Percentiles rank a stretch among this genome's conserved stretches.
phyloP scores from a whole-genome alignment of 2,113 vertebrate species.

The Leptodactylus fuscus region DNA sequence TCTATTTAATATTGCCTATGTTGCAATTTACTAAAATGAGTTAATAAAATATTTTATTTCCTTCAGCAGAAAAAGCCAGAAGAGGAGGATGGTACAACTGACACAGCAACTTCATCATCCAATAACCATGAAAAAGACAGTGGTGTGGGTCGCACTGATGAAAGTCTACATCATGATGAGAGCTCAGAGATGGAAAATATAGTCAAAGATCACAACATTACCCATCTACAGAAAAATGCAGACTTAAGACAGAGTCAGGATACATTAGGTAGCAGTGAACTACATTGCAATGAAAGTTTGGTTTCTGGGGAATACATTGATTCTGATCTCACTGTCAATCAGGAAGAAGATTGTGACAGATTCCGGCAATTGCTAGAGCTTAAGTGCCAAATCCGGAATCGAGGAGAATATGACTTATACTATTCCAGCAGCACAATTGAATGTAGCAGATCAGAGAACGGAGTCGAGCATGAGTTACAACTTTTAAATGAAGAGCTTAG shows the following conservation, averaged over 20 bases:
- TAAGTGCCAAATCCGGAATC: conserved; percentile 93
- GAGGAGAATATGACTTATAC: conserved; percentile 90
- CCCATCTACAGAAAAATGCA: conserved; percentile 75
- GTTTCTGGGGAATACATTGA: conserved; percentile 74
- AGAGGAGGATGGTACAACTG: conserved; percentile 87
- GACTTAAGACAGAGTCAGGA: conserved; percentile 72
- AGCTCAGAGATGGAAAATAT: conserved; percentile 86
- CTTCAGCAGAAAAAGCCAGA: conserved; percentile 82
- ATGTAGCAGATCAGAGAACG: conserved; percentile 82
- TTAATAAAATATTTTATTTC: conserved; percentile 56
- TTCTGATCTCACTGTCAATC: conserved; percentile 72
- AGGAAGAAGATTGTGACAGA: conserved; percentile 83
- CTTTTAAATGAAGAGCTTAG: conserved; percentile 94
- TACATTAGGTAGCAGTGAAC: conserved; percentile 68
- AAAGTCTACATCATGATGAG: conserved; percentile 79
- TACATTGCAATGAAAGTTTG: conserved; percentile 75
- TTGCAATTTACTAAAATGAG: conserved; percentile 22
- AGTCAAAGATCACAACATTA: conserved; percentile 76
- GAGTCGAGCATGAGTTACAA: conserved; percentile 89
- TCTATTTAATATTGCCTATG: conserved; percentile 25
- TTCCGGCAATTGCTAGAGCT: conserved; percentile 93
- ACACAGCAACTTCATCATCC: conserved; percentile 89
- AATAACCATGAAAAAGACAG: conserved; percentile 86
- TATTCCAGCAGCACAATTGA: conserved; percentile 90
- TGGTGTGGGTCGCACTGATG: conserved; percentile 79